Evolutionary conservation across 2,888 invertebrate genomes (phyloP).

Genomic region (Diploptera punctata): DNA sequence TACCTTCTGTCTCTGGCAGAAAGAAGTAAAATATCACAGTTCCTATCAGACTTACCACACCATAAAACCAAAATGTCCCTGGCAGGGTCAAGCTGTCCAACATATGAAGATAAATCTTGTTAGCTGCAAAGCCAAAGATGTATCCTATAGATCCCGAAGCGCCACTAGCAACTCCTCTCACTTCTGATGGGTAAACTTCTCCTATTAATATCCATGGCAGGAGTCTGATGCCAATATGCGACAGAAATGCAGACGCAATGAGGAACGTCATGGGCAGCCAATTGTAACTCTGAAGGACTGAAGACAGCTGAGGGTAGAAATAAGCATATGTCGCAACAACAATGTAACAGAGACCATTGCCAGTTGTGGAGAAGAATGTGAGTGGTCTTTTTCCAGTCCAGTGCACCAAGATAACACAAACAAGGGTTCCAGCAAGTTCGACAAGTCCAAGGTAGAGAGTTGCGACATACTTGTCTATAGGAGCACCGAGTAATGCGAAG

Average conservation of each 20-base stretch:
- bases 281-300: constrained; percentile 44
- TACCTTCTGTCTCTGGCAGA: constrained; percentile 84
- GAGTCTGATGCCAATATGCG: constrained; percentile 72
- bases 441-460: constrained; percentile 74
- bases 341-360: constrained; percentile 70
- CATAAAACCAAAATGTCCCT: constrained; percentile 76
- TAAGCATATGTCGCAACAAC: constrained; percentile 64
- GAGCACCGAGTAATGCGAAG: constrained; percentile 64
- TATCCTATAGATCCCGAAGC: constrained; percentile 76
- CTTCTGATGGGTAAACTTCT: constrained; percentile 73
- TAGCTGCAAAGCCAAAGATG: constrained; percentile 75
- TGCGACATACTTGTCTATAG: constrained; percentile 77
- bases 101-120: constrained; percentile 69
- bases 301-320: constrained; percentile 45
- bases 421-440: constrained; percentile 68
- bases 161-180: constrained; percentile 75
- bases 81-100: constrained; percentile 64
- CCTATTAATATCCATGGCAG: constrained; percentile 84
- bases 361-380: constrained; percentile 69
- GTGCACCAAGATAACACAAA: constrained; percentile 72
- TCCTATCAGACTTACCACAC: constrained; percentile 63
- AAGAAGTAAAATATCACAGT: constrained; percentile 69
- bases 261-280: constrained; percentile 75
- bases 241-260: constrained; percentile 70
- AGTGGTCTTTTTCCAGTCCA: constrained; percentile 75